Conservation (phyloP, 2,888 invertebrate genomes). For the Dynastes grantii region DNA sequence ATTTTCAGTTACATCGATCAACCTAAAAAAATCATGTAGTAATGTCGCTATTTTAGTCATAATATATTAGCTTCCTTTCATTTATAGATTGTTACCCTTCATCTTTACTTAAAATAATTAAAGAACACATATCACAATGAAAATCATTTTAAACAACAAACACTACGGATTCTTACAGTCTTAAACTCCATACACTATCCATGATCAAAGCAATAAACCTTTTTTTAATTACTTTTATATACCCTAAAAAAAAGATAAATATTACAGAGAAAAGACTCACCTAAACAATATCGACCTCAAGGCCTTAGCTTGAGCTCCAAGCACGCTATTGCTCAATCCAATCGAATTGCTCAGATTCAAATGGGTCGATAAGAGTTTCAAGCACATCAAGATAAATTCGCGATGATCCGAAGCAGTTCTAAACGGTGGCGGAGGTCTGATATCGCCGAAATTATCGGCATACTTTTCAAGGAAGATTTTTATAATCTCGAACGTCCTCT, state of each 20-base stretch:
- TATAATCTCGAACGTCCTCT: slow-evolving; percentile 74
- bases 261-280: slow-evolving; percentile 60
- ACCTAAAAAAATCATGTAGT: slow-evolving; percentile 55
- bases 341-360: slow-evolving; percentile 74
- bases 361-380: slow-evolving; percentile 75
- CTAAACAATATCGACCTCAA: slow-evolving; percentile 74
- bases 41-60: too few species aligned
- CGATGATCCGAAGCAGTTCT: slow-evolving; percentile 71
- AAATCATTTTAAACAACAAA: too few species aligned
- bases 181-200: too few species aligned
- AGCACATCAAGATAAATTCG: slow-evolving; percentile 74
- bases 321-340: slow-evolving; percentile 70
- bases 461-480: slow-evolving; percentile 75
- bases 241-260: background rate
- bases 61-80: too few species aligned
- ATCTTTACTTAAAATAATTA: too few species aligned
- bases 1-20: slow-evolving; percentile 71
- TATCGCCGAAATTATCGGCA: slow-evolving; percentile 71
- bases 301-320: slow-evolving; percentile 73
- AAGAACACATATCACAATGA: too few species aligned
- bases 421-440: slow-evolving; percentile 71
- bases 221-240: too few species aligned
- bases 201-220: too few species aligned
- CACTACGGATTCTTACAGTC: too few species aligned
- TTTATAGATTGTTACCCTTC: too few species aligned